A percentile compares a stretch with the other conserved stretches of the same genome.
Evolutionary conservation across 2,888 invertebrate species (phyloP).

Genomic region (Epicampocera succincta): DNA sequence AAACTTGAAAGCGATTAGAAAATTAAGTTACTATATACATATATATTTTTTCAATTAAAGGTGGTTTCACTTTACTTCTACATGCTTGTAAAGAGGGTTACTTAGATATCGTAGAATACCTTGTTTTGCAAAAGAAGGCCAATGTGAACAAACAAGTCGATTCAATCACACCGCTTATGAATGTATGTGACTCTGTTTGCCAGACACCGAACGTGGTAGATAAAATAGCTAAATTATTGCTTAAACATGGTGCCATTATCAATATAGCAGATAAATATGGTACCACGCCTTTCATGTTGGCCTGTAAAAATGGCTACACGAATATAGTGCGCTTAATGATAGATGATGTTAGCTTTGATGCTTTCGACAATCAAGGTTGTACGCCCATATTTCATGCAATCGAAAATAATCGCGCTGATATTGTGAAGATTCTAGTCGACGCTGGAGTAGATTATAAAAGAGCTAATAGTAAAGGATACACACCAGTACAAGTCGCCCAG

Average conservation of each 20-base stretch:
- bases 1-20: too few relatives aligned
- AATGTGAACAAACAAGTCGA: conserved; percentile 77
- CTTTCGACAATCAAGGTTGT: conserved; percentile 78
- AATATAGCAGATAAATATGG: conserved; percentile 80
- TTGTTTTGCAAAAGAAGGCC: conserved; percentile 74
- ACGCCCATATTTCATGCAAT: conserved; percentile 81
- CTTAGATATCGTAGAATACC: conserved; percentile 75
- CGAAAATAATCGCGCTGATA: conserved; percentile 77
- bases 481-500: conserved; percentile 78
- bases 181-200: conserved; percentile 74
- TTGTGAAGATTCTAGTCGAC: conserved; percentile 77
- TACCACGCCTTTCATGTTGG: conserved; percentile 80
- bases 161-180: conserved; percentile 78
- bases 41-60: conserved; percentile 41
- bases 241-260: conserved; percentile 75
- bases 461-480: conserved; percentile 78
- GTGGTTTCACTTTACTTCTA: conserved; percentile 74
- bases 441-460: conserved; percentile 75
- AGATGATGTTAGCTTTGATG: conserved; percentile 77
- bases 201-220: conserved; percentile 72
- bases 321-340: conserved; percentile 75
- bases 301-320: conserved; percentile 77
- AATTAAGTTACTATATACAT: too few relatives aligned
- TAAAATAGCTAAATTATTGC: conserved; percentile 75
- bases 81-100: conserved; percentile 76